A percentile compares a stretch with the other conserved stretches of the same genome.
phyloP scores from a whole-genome alignment of 2,888 invertebrate species.

The Eristalinus aeneus region DNA sequence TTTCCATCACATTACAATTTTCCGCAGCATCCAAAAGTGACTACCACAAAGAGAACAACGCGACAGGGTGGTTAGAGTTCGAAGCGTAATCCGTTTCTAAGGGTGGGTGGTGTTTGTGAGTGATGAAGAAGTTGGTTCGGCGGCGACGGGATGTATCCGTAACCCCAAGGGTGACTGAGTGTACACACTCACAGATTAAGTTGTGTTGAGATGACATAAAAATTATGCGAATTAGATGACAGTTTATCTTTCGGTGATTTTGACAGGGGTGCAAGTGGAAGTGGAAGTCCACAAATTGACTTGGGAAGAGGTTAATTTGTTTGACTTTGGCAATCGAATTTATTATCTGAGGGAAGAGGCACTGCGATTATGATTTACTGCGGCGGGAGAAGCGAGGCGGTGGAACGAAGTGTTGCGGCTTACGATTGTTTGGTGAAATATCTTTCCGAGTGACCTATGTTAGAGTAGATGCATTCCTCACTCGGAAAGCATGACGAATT shows the following conservation, averaged over 20 bases:
- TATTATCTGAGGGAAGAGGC: constrained; percentile 47
- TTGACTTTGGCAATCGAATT: constrained; percentile 69
- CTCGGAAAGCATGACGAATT: constrained; percentile 51
- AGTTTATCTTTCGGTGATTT: constrained; percentile 69
- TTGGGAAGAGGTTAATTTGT: constrained; percentile 63
- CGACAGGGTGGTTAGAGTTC: constrained; percentile 37
- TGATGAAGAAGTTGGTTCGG: background rate
- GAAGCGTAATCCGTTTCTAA: constrained; percentile 43
- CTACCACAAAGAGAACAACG: background rate
- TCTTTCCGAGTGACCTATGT: constrained; percentile 48
- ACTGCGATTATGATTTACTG: constrained; percentile 50
- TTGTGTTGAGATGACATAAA: constrained; percentile 71
- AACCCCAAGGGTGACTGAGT: constrained; percentile 57
- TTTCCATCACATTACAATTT: constrained; percentile 64
- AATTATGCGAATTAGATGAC: constrained; percentile 71
- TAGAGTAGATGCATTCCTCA: constrained; percentile 37
- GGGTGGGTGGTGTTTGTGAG: constrained; percentile 28
- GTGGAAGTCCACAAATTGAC: constrained; percentile 49
- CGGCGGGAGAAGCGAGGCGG: background rate
- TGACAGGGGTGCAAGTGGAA: constrained; percentile 5
- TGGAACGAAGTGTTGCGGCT: constrained; percentile 1
- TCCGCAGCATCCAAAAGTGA: constrained; percentile 39
- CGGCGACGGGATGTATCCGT: background rate
- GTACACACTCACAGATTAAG: constrained; percentile 64
- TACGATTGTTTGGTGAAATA: constrained; percentile 49